A percentile compares a stretch with the other conserved stretches of the same genome.
Conservation (phyloP, 2,888 invertebrate species). For the Acrobasis repandana region DNA sequence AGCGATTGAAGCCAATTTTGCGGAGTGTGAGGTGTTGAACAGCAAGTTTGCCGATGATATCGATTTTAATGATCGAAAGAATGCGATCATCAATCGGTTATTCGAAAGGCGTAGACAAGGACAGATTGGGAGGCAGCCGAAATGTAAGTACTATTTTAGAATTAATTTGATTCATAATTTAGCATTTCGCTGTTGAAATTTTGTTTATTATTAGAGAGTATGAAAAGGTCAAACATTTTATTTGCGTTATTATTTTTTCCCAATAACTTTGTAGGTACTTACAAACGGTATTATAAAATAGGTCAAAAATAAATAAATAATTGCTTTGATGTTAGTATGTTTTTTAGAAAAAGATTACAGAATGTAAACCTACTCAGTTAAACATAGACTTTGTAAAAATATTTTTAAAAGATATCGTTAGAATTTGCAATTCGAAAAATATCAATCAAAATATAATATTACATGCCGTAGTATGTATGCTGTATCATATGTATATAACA, state of each 20-base stretch:
- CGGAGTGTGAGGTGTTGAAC: slow-evolving; percentile 69
- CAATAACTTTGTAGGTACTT: too few relatives aligned
- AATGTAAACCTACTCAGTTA: too few relatives aligned
- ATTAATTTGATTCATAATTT: slow-evolving; percentile 1
- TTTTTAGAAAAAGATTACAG: too few relatives aligned
- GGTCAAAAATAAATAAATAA: too few relatives aligned
- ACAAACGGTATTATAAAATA: too few relatives aligned
- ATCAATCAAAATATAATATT: too few relatives aligned
- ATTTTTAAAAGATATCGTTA: too few relatives aligned
- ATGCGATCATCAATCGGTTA: slow-evolving; percentile 68
- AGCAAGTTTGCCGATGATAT: slow-evolving; percentile 61
- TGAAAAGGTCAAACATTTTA: neutral
- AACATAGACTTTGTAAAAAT: too few relatives aligned
- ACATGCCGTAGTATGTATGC: too few relatives aligned
- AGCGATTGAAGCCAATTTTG: slow-evolving; percentile 57
- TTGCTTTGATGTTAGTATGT: too few relatives aligned
- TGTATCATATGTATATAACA: too few relatives aligned
- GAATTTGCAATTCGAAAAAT: too few relatives aligned
- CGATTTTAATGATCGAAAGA: slow-evolving; percentile 60
- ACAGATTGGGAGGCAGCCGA: slow-evolving; percentile 61
- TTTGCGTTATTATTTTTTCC: neutral
- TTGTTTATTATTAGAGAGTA: neutral
- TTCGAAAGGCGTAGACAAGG: slow-evolving; percentile 64
- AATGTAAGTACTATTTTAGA: slow-evolving; percentile 62
- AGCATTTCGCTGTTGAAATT: neutral